Evolutionary conservation across 2,113 vertebrate genomes (phyloP), one percentile per base, ranked within the genome.

Genomic region (Dinomys branickii): DNA sequence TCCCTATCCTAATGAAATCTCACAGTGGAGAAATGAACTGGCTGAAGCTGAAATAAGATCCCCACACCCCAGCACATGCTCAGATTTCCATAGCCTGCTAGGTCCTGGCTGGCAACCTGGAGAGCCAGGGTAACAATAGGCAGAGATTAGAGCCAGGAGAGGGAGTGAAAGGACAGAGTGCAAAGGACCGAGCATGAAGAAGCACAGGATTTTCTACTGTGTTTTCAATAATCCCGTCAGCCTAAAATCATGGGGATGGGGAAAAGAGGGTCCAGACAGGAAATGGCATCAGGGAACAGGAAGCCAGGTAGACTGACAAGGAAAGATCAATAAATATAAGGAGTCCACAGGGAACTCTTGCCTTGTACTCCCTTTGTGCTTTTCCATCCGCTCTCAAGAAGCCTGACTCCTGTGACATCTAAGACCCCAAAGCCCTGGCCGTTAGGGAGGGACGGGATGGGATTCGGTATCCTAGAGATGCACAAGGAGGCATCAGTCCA

Each of bases 1-100:
- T 26, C 75, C 85, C 26, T 95, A 38, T 75, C 96, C 75, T 65
- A 50, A 83, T 78, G 58, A 88, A 69, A 94, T 94, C 96, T 94
- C 84, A 24, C 54, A 1, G 59, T 5, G 41, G 81, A 92, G 85
- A 91, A 90, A 93, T 44, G 44, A 86, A 41, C 81, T 50, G 50
- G 35, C 69, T 59, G 0, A 71, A 38, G 3, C 81, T 93, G 92
- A 94, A 92, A 75, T 0, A 24, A 1, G n/a, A 83, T 13, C 28
- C 77, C 44, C 3, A 0, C 33, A 91, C 19, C n/a, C 77, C 28
- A 50, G 47, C 63, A 35, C 3, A 3, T 1, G 52, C 58, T 96
- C 75, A 87, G 22, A 0, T 90, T 63, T 75, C 87, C 13, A 26
- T 13, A 84, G 73, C 33, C 26, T 1, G 38, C 38, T 82, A 0